Evolutionary conservation across 2,888 invertebrate species (phyloP).

Genomic region (Ophion slaviceki): DNA sequence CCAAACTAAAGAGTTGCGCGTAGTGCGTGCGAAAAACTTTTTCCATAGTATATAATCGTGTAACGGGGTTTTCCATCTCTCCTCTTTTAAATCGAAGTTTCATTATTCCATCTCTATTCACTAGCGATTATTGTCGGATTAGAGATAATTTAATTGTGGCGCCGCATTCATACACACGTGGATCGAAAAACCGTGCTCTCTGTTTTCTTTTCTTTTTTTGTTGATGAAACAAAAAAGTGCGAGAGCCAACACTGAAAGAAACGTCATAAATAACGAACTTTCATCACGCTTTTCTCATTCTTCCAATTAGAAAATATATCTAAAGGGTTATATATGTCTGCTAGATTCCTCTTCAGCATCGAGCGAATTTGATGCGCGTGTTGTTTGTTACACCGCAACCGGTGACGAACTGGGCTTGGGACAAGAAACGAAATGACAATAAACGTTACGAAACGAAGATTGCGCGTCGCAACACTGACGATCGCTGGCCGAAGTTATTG

Average conservation of each 20-base stretch:
- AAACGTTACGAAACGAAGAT: constrained; percentile 21
- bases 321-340: constrained; percentile 29
- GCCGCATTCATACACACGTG: constrained; percentile 1
- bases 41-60: constrained; percentile 2
- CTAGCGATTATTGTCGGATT: constrained; percentile 63
- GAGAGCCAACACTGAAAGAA: constrained; percentile 17
- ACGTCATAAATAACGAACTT: not conserved
- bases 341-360: constrained; percentile 47
- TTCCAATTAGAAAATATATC: constrained; percentile 53
- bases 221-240: not conserved
- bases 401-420: constrained; percentile 2
- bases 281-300: constrained; percentile 27
- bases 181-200: constrained; percentile 40
- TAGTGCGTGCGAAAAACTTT: not conserved
- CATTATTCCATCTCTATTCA: constrained; percentile 19
- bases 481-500: not conserved
- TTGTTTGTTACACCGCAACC: not conserved
- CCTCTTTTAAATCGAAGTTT: not conserved
- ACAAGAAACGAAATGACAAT: constrained; percentile 24
- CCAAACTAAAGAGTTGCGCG: constrained; percentile 2
- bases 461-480: constrained; percentile 12
- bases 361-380: not conserved
- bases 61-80: constrained; percentile 7
- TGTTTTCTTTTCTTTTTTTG: constrained; percentile 3
- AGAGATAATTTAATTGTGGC: constrained; percentile 40